A percentile compares a stretch with the other conserved stretches of the same genome.
These are phyloP conservation scores for Lycocerus yunnanus DNA, from an alignment of 2,888 invertebrate genomes.

Conservation along the genomic window DNA sequence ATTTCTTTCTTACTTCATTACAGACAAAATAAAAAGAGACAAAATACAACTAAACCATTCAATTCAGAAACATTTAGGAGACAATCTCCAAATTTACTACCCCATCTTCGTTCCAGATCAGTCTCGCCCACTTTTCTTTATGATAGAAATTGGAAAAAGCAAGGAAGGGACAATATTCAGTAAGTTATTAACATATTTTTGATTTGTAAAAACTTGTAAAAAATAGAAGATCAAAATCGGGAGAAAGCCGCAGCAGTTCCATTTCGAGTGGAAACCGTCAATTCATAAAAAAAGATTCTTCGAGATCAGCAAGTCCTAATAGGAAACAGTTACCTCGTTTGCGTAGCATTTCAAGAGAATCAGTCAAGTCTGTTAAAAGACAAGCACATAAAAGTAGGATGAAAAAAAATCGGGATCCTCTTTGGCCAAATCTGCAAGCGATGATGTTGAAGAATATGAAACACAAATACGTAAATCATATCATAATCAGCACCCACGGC, in stretches of 20 bases:
- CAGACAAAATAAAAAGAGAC: neutral
- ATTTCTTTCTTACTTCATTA: neutral
- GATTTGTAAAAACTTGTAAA: neutral
- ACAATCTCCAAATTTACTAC: neutral
- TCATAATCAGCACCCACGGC: neutral
- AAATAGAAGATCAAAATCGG: neutral
- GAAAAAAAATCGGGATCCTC: neutral
- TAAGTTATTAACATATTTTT: neutral
- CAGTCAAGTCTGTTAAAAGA: neutral
- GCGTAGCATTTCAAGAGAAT: neutral
- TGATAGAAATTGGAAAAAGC: neutral
- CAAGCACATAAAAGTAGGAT: neutral
- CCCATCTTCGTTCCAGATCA: neutral
- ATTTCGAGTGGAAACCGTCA: slow-evolving; percentile 1
- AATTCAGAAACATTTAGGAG: neutral
- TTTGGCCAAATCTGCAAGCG: neutral
- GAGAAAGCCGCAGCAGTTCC: slow-evolving; percentile 3
- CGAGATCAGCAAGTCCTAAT: neutral
- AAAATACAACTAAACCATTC: neutral
- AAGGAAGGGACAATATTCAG: neutral
- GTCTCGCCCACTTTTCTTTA: neutral
- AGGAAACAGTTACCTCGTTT: slow-evolving; percentile 1
- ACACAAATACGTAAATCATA: neutral
- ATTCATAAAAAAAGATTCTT: neutral
- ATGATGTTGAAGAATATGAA: neutral